Conservation (phyloP, 2,797 vertebrate genomes). For the Apodemus agrarius region DNA sequence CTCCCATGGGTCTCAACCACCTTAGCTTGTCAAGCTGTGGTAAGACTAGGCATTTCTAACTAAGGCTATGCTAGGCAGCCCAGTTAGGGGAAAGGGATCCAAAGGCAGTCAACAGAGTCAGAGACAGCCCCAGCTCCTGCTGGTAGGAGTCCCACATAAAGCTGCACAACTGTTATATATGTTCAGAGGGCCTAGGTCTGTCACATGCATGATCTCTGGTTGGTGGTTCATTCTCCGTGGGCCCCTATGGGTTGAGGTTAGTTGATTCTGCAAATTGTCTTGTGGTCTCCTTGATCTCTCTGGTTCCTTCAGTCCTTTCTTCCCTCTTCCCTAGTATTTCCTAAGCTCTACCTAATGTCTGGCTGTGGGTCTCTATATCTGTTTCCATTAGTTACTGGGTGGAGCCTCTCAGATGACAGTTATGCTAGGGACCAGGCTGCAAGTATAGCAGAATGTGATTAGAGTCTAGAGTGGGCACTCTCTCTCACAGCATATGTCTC, state of each 20-base stretch:
- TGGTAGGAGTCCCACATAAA: background rate
- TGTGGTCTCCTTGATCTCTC: background rate
- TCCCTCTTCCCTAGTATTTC: background rate
- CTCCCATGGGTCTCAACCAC: background rate
- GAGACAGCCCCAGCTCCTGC: background rate
- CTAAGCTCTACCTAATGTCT: background rate
- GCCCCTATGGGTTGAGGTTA: too few relatives aligned
- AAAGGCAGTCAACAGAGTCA: background rate
- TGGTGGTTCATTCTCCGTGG: too few relatives aligned
- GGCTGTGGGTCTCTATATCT: background rate
- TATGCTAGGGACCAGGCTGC: background rate
- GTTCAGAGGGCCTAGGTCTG: too few relatives aligned
- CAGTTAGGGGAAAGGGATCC: background rate
- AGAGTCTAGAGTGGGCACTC: background rate
- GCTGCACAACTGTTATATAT: too few relatives aligned
- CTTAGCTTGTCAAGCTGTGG: background rate
- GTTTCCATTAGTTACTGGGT: background rate
- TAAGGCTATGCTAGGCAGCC: background rate
- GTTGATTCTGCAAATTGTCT: background rate
- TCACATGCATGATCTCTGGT: too few relatives aligned
- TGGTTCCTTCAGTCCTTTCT: background rate
- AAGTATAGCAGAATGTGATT: background rate
- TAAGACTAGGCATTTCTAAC: background rate
- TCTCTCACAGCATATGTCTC: background rate
- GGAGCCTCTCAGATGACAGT: background rate